Percentiles rank a stretch among this genome's conserved stretches.
These are phyloP conservation scores for Gisinianus flammeolus DNA, from an alignment of 2,888 invertebrate genomes.

Conservation along the genomic window DNA sequence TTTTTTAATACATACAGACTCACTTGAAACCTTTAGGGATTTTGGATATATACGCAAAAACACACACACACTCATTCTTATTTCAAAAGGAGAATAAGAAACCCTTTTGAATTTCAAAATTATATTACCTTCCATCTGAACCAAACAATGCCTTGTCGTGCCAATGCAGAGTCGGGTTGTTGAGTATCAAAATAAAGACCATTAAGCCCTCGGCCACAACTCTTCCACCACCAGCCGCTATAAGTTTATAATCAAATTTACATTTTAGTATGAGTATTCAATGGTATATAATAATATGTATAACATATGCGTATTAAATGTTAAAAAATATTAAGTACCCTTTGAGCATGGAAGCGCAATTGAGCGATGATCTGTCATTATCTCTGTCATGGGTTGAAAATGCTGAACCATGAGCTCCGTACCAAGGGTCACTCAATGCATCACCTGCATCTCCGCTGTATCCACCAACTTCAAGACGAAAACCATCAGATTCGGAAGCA, in stretches of 20 bases:
- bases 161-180: slow-evolving; percentile 59
- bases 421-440: slow-evolving; percentile 91
- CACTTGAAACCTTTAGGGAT: no score
- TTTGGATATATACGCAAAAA: not conserved
- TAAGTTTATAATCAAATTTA: not conserved
- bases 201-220: slow-evolving; percentile 87
- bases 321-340: slow-evolving; percentile 63
- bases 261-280: not conserved
- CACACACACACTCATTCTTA: no score
- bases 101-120: not conserved
- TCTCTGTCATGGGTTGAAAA: slow-evolving; percentile 93
- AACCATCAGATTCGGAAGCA: slow-evolving; percentile 88
- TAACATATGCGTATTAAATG: not conserved
- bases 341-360: slow-evolving; percentile 91
- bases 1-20: not conserved
- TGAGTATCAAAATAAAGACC: slow-evolving; percentile 83
- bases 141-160: slow-evolving; percentile 80
- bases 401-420: slow-evolving; percentile 90
- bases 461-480: slow-evolving; percentile 88
- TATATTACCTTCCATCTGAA: slow-evolving; percentile 79
- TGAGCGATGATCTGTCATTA: slow-evolving; percentile 86
- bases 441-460: slow-evolving; percentile 91
- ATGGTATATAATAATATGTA: not conserved
- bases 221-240: slow-evolving; percentile 97
- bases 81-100: not conserved